A percentile compares a stretch with the other conserved stretches of the same genome.
These are phyloP conservation scores for Lithobius niger DNA, from an alignment of 1,140 invertebrate genomes.

Conservation along the genomic window DNA sequence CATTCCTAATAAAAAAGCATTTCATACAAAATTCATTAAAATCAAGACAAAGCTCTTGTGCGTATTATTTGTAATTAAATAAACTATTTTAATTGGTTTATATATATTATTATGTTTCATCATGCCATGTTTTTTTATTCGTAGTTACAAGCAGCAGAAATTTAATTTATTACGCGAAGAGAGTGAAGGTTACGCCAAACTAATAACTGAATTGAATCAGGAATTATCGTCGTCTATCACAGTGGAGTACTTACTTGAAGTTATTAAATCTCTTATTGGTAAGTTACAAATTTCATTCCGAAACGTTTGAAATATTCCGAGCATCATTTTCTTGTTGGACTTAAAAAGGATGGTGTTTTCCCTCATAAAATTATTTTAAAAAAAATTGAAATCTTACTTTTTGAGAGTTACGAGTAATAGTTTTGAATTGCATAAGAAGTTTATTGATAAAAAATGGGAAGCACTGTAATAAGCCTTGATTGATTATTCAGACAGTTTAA, in stretches of 20 bases:
- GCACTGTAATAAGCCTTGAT: no score
- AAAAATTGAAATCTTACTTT: conserved; percentile 11
- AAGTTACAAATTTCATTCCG: conserved; percentile 21
- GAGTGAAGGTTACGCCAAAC: conserved; percentile 96
- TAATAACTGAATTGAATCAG: conserved; percentile 91
- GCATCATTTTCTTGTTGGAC: no score
- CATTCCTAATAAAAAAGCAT: conserved; percentile 72
- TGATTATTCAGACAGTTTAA: no score
- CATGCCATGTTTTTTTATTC: conserved; percentile 24
- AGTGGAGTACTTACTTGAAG: conserved; percentile 53
- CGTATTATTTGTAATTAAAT: conserved; percentile 36
- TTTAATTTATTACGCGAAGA: conserved; percentile 98
- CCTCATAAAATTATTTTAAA: no score
- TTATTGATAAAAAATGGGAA: no score
- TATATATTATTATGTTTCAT: background rate
- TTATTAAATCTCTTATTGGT: conserved; percentile 88
- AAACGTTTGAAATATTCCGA: no score
- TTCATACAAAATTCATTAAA: conserved; percentile 94
- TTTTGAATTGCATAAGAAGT: no score
- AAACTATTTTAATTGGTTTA: background rate
- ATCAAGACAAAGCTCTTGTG: conserved; percentile 96
- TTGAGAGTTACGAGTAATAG: no score
- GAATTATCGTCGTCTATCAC: conserved; percentile 51
- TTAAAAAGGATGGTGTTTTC: no score
- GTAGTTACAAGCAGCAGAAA: conserved; percentile 97